Base-by-base conservation (phyloP, 2,797 vertebrate genomes). In the Echiichthys vipera region DNA sequence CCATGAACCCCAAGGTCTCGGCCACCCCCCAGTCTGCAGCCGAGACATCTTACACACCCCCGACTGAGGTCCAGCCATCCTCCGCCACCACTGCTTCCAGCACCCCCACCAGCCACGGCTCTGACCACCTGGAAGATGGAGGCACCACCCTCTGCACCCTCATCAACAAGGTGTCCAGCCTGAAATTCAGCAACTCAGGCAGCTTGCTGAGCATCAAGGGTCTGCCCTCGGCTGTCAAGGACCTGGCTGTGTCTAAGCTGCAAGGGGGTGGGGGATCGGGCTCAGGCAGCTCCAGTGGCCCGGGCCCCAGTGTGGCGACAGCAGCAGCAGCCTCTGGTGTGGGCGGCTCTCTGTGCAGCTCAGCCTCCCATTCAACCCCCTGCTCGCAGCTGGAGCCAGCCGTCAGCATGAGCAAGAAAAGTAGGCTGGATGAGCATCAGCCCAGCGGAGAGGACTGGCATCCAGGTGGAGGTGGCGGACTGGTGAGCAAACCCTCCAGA, bases 121-220 rank as follows among this genome's bases (percentile, higher is more conserved):
- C 90, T 78, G 95, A 91, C 89, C 95, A 97, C 85, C 95, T 96
- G 55, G 97, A 98, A 90, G 97, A 99, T 97, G 97, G 96, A 92
- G 93, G 96, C 90, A 97, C 95, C 92, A 95, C 96, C 92, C 94
- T 99, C 86, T 98, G 97, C 70, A 97, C 96, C 74, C 96, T 99
- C 92, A 97, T 99, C 92, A 97, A 98, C 94, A 99, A 97, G 96
- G 97, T 98, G 95, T 98, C 97, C 94, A 94, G 95, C 95, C 94
- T 99, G 93, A 99, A 99, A 96, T 97, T 99, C 88, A 95, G 96
- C 94, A 96, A 96, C 93, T 96, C 97, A 0, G 94, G 95, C 85
- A 96, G 95, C 93, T 90, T 98, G 92, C 94, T 96, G 85, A 96
- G 97, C 91, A 97, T 98, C 91, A 99, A 96, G 89, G 95, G 95